Evolutionary conservation across 2,888 invertebrate species (phyloP), one percentile per base, ranked within the genome.

Genomic region (Pherbina coryleti): DNA sequence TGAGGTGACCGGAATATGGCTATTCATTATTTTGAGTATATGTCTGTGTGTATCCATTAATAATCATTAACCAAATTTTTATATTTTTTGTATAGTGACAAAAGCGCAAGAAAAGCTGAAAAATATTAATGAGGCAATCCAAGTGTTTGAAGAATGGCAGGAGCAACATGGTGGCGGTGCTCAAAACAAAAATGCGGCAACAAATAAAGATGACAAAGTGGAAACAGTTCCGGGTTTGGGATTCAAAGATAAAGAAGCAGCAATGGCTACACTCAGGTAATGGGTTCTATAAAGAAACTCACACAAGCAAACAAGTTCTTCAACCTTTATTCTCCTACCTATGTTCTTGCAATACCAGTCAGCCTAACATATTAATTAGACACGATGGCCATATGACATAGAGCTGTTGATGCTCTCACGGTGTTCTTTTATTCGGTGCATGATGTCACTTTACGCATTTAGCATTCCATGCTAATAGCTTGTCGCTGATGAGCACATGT

Each of bases 191-290:
- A 89, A 88, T 82, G 79, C 79, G 81, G 92, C 92, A 89, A 90
- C 83, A 86, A 92, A 91, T 66, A 91, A 88, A 37, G 91, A 91
- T 69, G 91, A 91, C 55, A 90, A 91, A 70, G 89, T 90, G 0
- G 94, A 94, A 84, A 92, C 93, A 0, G 94, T 95, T 57, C 93
- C 93, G 5, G 94, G 94, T 0, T 91, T 95, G 34, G 94, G 95
- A 28, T 95, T 95, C 88, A 95, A 95, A 87, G 95, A 95, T 87
- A 93, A 93, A 86, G 93, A 92, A n/a, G 92, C 94, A 1, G 95
- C 95, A 0, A 89, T 92, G 81, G 92, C 92, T 73, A 94, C 95
- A 0, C 89, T 95, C 7, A 91, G 92, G 90, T 90, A 85, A 85
- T 44, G 44, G 44, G 2, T 14, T 84, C 82, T 34, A 75, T 9